Conservation (phyloP, 2,113 vertebrate genomes). For the Archilochus colubris region DNA sequence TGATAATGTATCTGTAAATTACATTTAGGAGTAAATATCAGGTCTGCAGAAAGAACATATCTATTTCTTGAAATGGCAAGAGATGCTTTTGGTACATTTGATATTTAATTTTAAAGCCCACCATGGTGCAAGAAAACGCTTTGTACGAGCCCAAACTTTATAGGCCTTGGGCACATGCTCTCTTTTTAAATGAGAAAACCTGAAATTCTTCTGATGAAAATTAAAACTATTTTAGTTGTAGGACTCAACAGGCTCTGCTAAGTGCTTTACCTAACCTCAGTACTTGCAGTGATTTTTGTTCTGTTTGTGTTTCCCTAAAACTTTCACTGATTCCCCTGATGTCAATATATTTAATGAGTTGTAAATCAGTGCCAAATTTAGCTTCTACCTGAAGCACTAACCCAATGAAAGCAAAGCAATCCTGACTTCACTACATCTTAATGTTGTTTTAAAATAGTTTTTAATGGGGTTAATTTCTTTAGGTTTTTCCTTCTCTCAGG, state of each 20-base stretch:
- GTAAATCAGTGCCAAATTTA: conserved; percentile 65
- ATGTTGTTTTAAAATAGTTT: conserved; percentile 67
- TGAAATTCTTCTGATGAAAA: background rate
- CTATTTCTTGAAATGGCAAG: background rate
- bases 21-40: background rate
- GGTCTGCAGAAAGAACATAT: background rate
- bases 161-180: background rate
- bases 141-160: background rate
- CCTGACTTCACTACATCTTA: conserved; percentile 63
- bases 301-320: conserved; percentile 30
- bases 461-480: conserved; percentile 66
- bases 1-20: background rate
- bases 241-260: background rate
- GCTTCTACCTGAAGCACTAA: conserved; percentile 53
- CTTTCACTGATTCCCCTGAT: conserved; percentile 21
- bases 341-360: conserved; percentile 48
- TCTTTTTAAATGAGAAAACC: background rate
- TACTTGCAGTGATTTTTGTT: background rate
- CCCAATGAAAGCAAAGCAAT: conserved; percentile 57
- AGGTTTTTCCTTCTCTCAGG: conserved; percentile 59
- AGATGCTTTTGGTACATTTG: background rate
- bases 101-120: background rate
- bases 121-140: background rate
- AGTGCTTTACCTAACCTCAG: background rate
- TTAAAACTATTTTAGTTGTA: background rate